Conservation (phyloP, 2,888 invertebrate species). For the Steromphala cineraria region DNA sequence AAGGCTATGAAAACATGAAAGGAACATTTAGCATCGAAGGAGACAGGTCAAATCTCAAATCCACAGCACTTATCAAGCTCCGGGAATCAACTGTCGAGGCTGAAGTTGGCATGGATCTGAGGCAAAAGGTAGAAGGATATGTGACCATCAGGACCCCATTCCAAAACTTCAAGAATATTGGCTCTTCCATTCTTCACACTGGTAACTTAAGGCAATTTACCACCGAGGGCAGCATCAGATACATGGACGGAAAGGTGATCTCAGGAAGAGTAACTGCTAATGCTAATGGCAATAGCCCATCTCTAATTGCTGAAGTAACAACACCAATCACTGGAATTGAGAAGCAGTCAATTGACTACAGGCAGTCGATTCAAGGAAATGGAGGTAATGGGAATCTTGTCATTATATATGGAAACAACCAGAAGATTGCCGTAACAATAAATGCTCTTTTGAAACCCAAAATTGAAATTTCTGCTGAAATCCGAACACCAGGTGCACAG, state of each 20-base stretch:
- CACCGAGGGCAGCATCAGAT: conserved; percentile 37
- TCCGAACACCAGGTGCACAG: not conserved
- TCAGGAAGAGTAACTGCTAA: not conserved
- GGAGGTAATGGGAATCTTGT: not conserved
- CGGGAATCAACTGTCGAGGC: not conserved
- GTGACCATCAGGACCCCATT: conserved; percentile 26
- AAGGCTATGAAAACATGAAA: not conserved
- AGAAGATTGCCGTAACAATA: not conserved
- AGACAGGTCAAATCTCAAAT: not conserved
- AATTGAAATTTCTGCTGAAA: not conserved
- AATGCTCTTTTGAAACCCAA: not conserved
- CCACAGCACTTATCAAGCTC: not conserved
- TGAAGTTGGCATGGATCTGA: not conserved
- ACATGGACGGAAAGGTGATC: conserved; percentile 23
- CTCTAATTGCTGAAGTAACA: conserved; percentile 25
- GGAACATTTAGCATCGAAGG: not conserved
- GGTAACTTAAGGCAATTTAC: conserved; percentile 32
- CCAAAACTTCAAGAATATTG: conserved; percentile 13
- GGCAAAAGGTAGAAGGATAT: conserved; percentile 16
- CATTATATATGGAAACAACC: not conserved
- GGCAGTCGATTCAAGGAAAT: not conserved
- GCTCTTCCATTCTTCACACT: conserved; percentile 29
- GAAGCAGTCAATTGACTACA: not conserved
- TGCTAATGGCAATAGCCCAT: not conserved
- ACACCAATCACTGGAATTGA: conserved; percentile 12